phyloP scores from a whole-genome alignment of 53 echinoderm and acorn worm species.

The Pentamera pediparva region DNA sequence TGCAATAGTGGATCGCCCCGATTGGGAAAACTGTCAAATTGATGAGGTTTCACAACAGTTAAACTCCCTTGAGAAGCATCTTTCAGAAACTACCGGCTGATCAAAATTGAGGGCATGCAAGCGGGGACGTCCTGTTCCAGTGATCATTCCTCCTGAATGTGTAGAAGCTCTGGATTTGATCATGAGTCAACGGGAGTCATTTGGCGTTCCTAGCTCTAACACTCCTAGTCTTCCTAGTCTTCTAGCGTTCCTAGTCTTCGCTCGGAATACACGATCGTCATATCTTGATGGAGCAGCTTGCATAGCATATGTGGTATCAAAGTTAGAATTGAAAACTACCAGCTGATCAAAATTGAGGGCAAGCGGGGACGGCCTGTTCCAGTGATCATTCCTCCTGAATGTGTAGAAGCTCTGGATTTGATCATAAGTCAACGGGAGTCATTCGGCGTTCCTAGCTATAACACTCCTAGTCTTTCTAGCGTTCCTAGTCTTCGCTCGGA shows the following conservation, averaged over 20 bases:
- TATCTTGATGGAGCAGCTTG: constrained; percentile 32
- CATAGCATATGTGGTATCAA: constrained; percentile 18
- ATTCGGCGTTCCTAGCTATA: constrained; percentile 25
- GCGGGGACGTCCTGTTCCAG: constrained; percentile 38
- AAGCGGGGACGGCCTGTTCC: constrained; percentile 41
- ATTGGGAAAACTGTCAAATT: constrained; percentile 5
- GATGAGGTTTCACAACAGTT: constrained; percentile 19
- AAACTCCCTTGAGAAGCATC: constrained; percentile 22
- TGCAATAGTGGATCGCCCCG: constrained; percentile 2
- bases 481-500: constrained; percentile 51
- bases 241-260: too few species aligned
- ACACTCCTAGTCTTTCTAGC: too few species aligned
- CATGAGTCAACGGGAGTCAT: constrained; percentile 3
- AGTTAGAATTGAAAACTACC: constrained; percentile 10
- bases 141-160: constrained; percentile 47
- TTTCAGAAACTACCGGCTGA: background rate
- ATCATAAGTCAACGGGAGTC: constrained; percentile 9
- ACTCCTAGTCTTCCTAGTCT: too few species aligned
- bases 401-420: constrained; percentile 18
- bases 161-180: constrained; percentile 14
- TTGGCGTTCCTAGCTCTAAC: constrained; percentile 33
- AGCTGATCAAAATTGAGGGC: background rate
- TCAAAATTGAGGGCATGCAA: background rate
- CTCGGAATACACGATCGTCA: constrained; percentile 26
- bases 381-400: constrained; percentile 43